Base-by-base conservation (phyloP, 2,113 vertebrate genomes). In the Dicentrarchus labrax region DNA sequence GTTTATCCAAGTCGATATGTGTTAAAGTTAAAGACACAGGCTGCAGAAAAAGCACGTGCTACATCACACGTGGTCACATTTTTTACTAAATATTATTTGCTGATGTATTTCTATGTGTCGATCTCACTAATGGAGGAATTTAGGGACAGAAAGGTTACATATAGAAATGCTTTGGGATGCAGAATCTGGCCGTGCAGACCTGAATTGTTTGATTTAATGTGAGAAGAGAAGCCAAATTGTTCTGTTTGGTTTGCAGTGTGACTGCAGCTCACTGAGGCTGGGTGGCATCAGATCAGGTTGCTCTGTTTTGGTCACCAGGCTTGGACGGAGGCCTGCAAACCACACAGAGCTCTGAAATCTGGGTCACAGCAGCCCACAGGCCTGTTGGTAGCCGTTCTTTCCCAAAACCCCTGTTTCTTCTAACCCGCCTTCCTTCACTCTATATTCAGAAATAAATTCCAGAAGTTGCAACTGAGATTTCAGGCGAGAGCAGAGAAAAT, bases 281-380 rank as follows among this genome's bases (percentile, higher is more conserved):
- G 22, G 62, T 69, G 76, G 70, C 76, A 24, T 4, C 36, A 54
- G 64, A 65, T 78, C 59, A 70, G 80, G 75, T 41, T 41, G 38
- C 13, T 12, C n/a, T 43, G 74, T 65, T 53, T 84, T 68, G 76
- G 88, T 88, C 75, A 64, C 60, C 6, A 9, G 53, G 13, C n/a
- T 77, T 73, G 73, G 75, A 80, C 41, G 1, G 48, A 38, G 45
- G 83, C 85, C 83, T 16, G 4, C 65, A 72, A 80, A 56, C 82
- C 65, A 62, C 78, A 61, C 68, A 19, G 65, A 83, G 78, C 82
- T 83, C 54, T 16, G 48, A 67, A 83, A 90, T 90, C 78, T 94
- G 91, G 89, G 90, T 91, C 91, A 84, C 64, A n/a, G 76, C 56
- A 54, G 64, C 86, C 85, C 72, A 82, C 61, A 71, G 83, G 86